Evolutionary conservation across 2,888 invertebrate genomes (phyloP).

Genomic region (Xylocampa areola): DNA sequence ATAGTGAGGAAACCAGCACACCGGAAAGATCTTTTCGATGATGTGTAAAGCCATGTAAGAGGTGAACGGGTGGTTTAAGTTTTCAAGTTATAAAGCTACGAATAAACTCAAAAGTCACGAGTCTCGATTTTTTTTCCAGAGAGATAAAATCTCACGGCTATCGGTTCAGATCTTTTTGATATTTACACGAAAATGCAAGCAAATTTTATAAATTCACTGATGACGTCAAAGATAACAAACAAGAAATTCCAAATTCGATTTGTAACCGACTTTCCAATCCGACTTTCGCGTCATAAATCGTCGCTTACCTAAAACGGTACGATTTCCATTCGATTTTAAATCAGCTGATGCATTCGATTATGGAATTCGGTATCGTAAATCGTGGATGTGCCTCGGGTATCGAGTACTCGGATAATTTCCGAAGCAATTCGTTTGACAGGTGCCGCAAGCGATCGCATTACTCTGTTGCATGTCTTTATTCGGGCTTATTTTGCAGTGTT

Average conservation of each 20-base stretch:
- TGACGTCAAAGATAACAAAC: slow-evolving; percentile 36
- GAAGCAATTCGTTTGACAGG: slow-evolving; percentile 66
- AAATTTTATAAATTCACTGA: slow-evolving; percentile 31
- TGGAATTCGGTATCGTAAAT: slow-evolving; percentile 62
- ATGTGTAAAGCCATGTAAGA: too few relatives aligned
- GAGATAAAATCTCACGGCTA: slow-evolving; percentile 22
- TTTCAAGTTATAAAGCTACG: not conserved
- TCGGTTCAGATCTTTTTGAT: slow-evolving; percentile 14
- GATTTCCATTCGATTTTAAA: slow-evolving; percentile 58
- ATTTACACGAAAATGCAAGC: slow-evolving; percentile 30
- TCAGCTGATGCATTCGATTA: slow-evolving; percentile 61
- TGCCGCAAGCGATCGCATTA: slow-evolving; percentile 65
- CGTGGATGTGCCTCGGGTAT: slow-evolving; percentile 52
- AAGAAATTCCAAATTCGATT: slow-evolving; percentile 55
- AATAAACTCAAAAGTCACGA: too few relatives aligned
- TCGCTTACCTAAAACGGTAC: slow-evolving; percentile 59
- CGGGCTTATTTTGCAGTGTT: slow-evolving; percentile 46
- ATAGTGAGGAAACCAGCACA: too few relatives aligned
- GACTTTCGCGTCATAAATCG: slow-evolving; percentile 54
- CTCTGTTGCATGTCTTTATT: slow-evolving; percentile 69
- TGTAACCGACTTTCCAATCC: slow-evolving; percentile 52
- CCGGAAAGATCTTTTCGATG: too few relatives aligned
- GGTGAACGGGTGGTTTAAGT: too few relatives aligned
- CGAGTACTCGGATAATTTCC: slow-evolving; percentile 62
- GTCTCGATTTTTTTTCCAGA: too few relatives aligned